Conservation (phyloP, 2,888 invertebrate genomes). For the Fabriciana adippe region DNA sequence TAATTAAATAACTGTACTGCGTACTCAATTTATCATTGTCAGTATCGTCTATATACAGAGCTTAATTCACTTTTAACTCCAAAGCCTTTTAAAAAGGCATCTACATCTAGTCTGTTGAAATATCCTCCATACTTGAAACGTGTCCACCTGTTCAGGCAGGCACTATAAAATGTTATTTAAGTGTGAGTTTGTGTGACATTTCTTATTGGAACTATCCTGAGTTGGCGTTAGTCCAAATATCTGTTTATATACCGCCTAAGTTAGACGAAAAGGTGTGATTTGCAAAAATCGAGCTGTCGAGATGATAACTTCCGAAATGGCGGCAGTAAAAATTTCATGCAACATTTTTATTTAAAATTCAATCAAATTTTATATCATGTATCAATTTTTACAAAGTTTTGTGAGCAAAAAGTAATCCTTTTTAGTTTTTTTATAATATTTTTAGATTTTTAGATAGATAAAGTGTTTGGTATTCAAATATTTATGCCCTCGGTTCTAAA, state of each 20-base stretch:
- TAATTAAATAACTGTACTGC: slow-evolving; percentile 47
- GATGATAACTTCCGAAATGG: slow-evolving; percentile 11
- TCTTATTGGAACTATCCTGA: slow-evolving; percentile 34
- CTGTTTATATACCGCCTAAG: slow-evolving; percentile 39
- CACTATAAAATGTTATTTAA: slow-evolving; percentile 37
- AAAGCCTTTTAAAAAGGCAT: slow-evolving; percentile 32
- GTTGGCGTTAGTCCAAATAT: slow-evolving; percentile 37
- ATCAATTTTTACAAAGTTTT: background rate
- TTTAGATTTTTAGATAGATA: too few relatives aligned
- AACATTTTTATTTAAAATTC: slow-evolving; percentile 8
- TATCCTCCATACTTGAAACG: slow-evolving; percentile 26
- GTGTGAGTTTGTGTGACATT: slow-evolving; percentile 37
- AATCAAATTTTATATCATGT: slow-evolving; percentile 1
- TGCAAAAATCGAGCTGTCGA: slow-evolving; percentile 26
- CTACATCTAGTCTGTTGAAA: slow-evolving; percentile 28
- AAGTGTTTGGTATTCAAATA: too few relatives aligned
- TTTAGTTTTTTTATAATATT: too few relatives aligned
- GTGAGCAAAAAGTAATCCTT: too few relatives aligned
- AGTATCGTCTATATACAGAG: slow-evolving; percentile 18
- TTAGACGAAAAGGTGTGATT: slow-evolving; percentile 33
- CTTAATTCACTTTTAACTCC: slow-evolving; percentile 36
- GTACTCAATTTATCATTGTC: slow-evolving; percentile 31
- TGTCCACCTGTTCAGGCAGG: slow-evolving; percentile 38
- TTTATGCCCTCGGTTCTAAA: too few relatives aligned
- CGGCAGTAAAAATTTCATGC: background rate